Evolutionary conservation across 2,888 invertebrate species (phyloP), one percentile per base, ranked within the genome.

Genomic region (Leptinotarsa juncta): DNA sequence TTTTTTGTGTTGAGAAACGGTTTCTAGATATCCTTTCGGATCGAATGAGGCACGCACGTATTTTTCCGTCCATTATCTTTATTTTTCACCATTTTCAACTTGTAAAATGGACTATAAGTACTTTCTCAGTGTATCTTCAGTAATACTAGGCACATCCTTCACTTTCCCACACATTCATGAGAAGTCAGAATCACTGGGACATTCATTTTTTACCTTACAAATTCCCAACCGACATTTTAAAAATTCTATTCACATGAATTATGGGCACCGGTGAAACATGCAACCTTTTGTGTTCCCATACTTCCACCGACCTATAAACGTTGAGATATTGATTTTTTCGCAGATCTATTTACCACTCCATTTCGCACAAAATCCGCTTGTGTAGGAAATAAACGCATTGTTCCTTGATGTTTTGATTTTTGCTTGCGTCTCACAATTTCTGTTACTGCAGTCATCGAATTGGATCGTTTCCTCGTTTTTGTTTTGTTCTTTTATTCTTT

Each of bases 391-490:
- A 62, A 62, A 62, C 62, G 62, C 62, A 62, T 42, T 62, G 62
- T 62, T 62, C 32, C 62, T 62, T 42, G 62, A 26, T 62, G 62
- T 62, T 62, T 62, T 62, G 62, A 62, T 62, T 62, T 62, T 62
- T 26, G 62, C 62, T 42, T 42, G 62, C 62, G 32, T 20, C 62
- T 62, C 62, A 42, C 62, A 62, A 62, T 62, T 62, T 32, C 62
- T n/a, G n/a, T 62, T 62, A 32, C 62, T 32, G 62, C 32, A 62
- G 62, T 42, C 62, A n/a, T 62, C 62, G n/a, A 42, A 62, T 26
- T 62, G 42, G 16, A 42, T 62, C 62, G 42, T 62, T 62, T 62
- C n/a, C 62, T 32, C 62, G n/a, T 57, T 57, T 32, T 32, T 32
- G n/a, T 42, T 26, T n/a, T 32, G 32, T 62, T 62, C 62, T 62